Base-by-base conservation (phyloP, 2,797 vertebrate genomes). In the Acridotheres tristis region DNA sequence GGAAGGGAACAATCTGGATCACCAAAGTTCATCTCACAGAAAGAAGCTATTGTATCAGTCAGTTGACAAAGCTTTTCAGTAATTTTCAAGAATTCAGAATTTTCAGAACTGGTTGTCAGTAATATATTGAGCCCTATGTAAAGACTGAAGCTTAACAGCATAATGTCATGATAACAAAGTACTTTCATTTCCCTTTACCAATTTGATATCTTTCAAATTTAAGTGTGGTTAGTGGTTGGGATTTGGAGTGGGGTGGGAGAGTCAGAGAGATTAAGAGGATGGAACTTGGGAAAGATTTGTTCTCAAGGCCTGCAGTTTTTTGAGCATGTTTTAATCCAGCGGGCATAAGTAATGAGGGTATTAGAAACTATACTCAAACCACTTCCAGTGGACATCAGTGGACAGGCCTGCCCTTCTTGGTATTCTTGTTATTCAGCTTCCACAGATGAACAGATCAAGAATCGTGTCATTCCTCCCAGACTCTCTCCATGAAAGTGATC, bases 221-320 rank as follows among this genome's bases (percentile, higher is more conserved):
- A 67, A 59, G 25, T 4, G 9, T 40, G 9, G 8, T 48, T 62
- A 74, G 9, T 26, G 5, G 1, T 51, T 83, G 62, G 18, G 27
- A 61, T 16, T 5, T 57, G 15, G 11, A 11, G 5, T n/a, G 3
- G 23, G 5, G 8, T 30, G 2, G 17, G 6, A 80, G 2, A 6
- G 8, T 11, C 8, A 66, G 30, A 65, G 11, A 13, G 5, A 11
- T 38, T 13, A 84, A 67, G 48, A 66, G 2, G 2, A 32, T 40
- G 16, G 34, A 23, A 51, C 7, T 30, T 4, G 3, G 8, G 11
- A 21, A 77, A 65, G 8, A 13, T 40, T 36, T 30, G 2, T 1
- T 73, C 3, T 81, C 38, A 47, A 13, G 15, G 1, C 8, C 16
- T 45, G 29, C 16, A 32, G 2, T 19, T 38, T 16, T 38, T 67